A percentile compares a stretch with the other conserved stretches of the same genome.
phyloP scores from a whole-genome alignment of 1,140 invertebrate genomes.

The Scaptomyza graminum region DNA sequence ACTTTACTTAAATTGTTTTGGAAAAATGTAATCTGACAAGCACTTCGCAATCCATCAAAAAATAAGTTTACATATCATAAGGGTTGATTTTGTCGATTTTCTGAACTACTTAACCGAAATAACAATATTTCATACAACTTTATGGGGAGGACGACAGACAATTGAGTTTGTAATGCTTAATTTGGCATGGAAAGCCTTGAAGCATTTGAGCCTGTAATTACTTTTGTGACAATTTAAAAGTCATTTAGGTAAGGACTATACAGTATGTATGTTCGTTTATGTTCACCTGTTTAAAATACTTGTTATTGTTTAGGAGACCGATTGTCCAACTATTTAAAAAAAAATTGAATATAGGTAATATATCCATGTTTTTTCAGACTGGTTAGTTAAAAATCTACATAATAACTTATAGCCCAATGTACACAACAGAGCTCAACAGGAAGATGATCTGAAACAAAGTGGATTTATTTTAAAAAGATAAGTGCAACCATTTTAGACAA shows the following conservation, averaged over 20 bases:
- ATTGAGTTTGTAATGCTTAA: slow-evolving; percentile 44
- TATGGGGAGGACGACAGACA: slow-evolving; percentile 33
- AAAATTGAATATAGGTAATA: too few species aligned
- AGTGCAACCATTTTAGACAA: too few species aligned
- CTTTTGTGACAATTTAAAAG: slow-evolving; percentile 25
- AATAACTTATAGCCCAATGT: too few species aligned
- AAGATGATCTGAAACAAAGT: too few species aligned
- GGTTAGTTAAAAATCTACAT: too few species aligned
- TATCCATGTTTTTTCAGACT: too few species aligned
- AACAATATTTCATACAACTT: slow-evolving; percentile 38
- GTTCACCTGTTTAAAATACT: not conserved
- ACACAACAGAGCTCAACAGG: too few species aligned
- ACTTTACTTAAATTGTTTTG: too few species aligned
- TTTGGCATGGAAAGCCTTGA: slow-evolving; percentile 31
- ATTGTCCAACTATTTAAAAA: too few species aligned
- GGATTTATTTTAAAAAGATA: too few species aligned
- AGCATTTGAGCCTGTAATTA: slow-evolving; percentile 37
- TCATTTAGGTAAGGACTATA: slow-evolving; percentile 7
- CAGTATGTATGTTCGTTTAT: not conserved
- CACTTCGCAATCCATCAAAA: not conserved
- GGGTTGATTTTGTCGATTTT: slow-evolving; percentile 46
- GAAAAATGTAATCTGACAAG: not conserved
- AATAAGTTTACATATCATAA: slow-evolving; percentile 16
- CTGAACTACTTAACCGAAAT: slow-evolving; percentile 44
- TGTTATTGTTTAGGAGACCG: too few species aligned